phyloP scores from a whole-genome alignment of 2,888 invertebrate genomes.

The Graphium colonna region DNA sequence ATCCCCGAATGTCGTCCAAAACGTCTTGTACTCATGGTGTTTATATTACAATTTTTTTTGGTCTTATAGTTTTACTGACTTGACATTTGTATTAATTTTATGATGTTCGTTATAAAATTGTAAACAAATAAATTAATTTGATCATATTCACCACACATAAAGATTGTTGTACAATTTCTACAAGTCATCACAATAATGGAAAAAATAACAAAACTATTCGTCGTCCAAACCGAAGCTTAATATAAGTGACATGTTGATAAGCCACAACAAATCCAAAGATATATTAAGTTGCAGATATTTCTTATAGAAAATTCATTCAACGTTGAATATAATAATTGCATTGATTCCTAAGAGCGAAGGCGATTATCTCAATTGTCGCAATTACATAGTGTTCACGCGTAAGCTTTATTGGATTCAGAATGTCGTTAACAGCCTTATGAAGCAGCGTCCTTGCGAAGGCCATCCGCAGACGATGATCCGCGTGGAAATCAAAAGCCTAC shows the following conservation, averaged over 20 bases:
- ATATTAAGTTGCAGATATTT: too few relatives aligned
- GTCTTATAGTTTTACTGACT: too few relatives aligned
- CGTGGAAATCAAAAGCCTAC: slow-evolving; percentile 46
- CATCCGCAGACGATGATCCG: slow-evolving; percentile 46
- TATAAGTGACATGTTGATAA: too few relatives aligned
- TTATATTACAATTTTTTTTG: too few relatives aligned
- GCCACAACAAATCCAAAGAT: too few relatives aligned
- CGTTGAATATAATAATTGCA: slow-evolving; percentile 14
- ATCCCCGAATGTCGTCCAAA: slow-evolving; percentile 7
- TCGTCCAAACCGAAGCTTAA: too few relatives aligned
- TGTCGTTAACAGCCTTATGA: slow-evolving; percentile 46
- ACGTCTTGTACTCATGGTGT: neutral
- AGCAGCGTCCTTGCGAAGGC: slow-evolving; percentile 68
- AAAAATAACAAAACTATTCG: too few relatives aligned
- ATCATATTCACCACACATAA: too few relatives aligned
- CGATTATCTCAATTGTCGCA: slow-evolving; percentile 12
- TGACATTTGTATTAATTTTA: neutral
- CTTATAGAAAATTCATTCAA: neutral
- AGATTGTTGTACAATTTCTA: too few relatives aligned
- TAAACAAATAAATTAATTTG: too few relatives aligned
- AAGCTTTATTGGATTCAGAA: slow-evolving; percentile 39
- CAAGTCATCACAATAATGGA: too few relatives aligned
- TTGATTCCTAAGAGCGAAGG: slow-evolving; percentile 13
- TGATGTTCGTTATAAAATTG: too few relatives aligned
- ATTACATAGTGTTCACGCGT: slow-evolving; percentile 32